These are phyloP conservation scores for Agrotis segetum DNA, from an alignment of 2,888 invertebrate genomes.

Conservation along the genomic window DNA sequence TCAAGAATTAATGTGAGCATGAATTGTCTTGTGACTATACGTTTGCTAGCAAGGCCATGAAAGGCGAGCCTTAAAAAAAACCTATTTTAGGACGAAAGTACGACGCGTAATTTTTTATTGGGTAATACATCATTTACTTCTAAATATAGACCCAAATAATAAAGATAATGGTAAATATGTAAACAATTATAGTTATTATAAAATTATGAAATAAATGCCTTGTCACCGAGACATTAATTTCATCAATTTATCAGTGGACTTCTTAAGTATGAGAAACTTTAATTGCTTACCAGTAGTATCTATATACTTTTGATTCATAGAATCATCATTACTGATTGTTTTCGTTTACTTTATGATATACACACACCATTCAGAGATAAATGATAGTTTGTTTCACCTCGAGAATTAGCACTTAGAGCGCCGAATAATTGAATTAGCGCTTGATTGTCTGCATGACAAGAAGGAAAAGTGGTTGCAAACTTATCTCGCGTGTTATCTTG, in stretches of 20 bases:
- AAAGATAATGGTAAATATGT: slow-evolving; percentile 4
- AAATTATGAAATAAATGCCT: slow-evolving; percentile 36
- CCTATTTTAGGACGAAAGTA: background rate
- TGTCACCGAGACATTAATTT: slow-evolving; percentile 49
- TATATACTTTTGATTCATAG: slow-evolving; percentile 11
- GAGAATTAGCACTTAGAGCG: slow-evolving; percentile 71
- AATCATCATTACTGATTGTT: slow-evolving; percentile 50
- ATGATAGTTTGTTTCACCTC: slow-evolving; percentile 69
- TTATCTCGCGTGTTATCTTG: slow-evolving; percentile 80
- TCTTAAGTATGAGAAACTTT: slow-evolving; percentile 42
- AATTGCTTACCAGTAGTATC: slow-evolving; percentile 51
- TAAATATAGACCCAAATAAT: background rate
- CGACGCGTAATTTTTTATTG: background rate
- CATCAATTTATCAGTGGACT: slow-evolving; percentile 13
- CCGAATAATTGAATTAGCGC: slow-evolving; percentile 80
- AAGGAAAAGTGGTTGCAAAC: slow-evolving; percentile 77
- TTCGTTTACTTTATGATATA: slow-evolving; percentile 61
- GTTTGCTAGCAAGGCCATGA: background rate
- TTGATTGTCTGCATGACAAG: slow-evolving; percentile 79
- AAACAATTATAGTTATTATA: slow-evolving; percentile 26
- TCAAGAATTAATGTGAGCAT: background rate
- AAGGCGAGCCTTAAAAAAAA: background rate
- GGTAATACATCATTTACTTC: background rate
- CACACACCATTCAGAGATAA: slow-evolving; percentile 43
- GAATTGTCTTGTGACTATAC: background rate